These are phyloP conservation scores for Parus major DNA, from an alignment of 2,113 vertebrate genomes.

Conservation along the genomic window DNA sequence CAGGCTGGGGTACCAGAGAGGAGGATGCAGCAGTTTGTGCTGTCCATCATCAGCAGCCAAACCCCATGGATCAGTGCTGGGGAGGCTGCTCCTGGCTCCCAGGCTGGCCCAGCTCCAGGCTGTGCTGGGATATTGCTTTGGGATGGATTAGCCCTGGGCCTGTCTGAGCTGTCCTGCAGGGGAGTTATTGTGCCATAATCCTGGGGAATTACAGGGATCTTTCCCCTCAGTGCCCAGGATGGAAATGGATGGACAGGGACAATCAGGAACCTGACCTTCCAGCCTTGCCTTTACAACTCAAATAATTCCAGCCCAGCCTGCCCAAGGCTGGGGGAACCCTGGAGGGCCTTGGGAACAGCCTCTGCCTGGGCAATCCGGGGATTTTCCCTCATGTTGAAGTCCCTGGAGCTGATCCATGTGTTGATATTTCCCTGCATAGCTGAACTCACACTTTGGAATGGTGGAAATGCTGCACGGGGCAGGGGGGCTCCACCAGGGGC, in stretches of 20 bases:
- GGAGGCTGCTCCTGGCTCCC: neutral
- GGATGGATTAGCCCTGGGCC: slow-evolving; percentile 36
- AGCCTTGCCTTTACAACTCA: neutral
- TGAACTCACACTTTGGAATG: rapidly evolving
- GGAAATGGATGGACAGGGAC: neutral
- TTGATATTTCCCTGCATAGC: neutral
- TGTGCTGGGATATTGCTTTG: slow-evolving; percentile 1
- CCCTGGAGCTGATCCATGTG: neutral
- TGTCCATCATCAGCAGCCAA: neutral
- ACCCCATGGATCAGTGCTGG: neutral
- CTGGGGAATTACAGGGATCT: slow-evolving; percentile 29
- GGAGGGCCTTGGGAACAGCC: neutral
- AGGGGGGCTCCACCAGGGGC: neutral
- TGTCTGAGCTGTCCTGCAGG: neutral
- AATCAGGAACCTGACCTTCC: neutral
- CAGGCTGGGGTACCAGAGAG: neutral
- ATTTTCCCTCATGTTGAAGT: rapidly evolving
- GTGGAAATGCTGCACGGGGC: neutral
- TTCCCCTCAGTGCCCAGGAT: neutral
- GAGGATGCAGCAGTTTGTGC: neutral
- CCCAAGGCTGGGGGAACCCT: rapidly evolving
- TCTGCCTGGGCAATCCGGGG: neutral
- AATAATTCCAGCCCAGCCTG: neutral
- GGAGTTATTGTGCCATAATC: slow-evolving; percentile 34
- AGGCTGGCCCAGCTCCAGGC: neutral